Evolutionary conservation across 2,888 invertebrate species (phyloP), one percentile per base, ranked within the genome.

Genomic region (Phortica okadai): DNA sequence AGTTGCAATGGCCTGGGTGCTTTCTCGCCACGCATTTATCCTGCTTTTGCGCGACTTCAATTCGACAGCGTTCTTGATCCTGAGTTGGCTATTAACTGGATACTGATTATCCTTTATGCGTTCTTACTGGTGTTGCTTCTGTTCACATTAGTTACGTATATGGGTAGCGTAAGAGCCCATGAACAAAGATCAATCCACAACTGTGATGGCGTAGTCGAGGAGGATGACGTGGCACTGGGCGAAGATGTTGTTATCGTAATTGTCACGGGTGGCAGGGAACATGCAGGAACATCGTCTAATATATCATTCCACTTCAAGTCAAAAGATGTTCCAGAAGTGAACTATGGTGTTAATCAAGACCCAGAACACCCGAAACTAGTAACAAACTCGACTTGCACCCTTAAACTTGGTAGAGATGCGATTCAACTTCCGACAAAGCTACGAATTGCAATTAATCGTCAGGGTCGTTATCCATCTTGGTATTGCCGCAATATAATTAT

Each of bases 251-350:
- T 81, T 0, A 6, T 81, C 0, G 8, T 79, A 10, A n/a, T 81
- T 1, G 42, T 45, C 3, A 81, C 81, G 2, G 81, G 81, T 0
- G 82, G 82, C 0, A 80, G 73, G 7, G 75, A 74, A 25, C 75
- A 79, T 58, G 78, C 81, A 0, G 81, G 81, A 1, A 81, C 78
- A n/a, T 76, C 81, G 0, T 79, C 81, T 0, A 81, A 81, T 41
- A n/a, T 81, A 0, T 62, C 70, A 5, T 54, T 81, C 0, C 81
- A 77, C 59, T 74, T 81, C 21, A 77, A 81, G 56, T 73, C 82
- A 0, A 16, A 41, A 0, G 11, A 14, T 1, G 41, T 25, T 7
- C 6, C 41, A 0, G 74, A 79, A 25, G 50, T 66, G 0, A 21
- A 64, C 8, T 79, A 67, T 1, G 67, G 73, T 7, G 74, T 81